A percentile compares a stretch with the other conserved stretches of the same genome.
phyloP scores from a whole-genome alignment of 2,113 vertebrate genomes.

The Hippolais icterina region DNA sequence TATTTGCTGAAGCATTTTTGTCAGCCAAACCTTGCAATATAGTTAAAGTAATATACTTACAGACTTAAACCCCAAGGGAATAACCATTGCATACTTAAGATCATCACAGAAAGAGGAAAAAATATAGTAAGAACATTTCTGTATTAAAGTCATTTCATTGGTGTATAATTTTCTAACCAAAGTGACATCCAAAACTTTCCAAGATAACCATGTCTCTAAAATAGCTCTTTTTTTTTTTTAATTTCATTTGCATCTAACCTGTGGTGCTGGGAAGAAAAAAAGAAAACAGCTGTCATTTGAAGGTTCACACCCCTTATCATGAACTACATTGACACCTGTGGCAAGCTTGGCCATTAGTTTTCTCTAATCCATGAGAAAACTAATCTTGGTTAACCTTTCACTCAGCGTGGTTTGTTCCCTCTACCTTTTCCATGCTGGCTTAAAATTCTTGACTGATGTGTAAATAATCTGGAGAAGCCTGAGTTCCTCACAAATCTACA shows the following conservation, averaged over 20 bases:
- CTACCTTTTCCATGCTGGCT: neutral
- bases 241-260: neutral
- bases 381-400: neutral
- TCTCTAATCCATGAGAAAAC: neutral
- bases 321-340: neutral
- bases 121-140: neutral
- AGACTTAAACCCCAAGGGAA: constrained; percentile 1
- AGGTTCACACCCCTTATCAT: neutral
- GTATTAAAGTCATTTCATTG: neutral
- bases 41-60: neutral
- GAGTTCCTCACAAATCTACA: neutral
- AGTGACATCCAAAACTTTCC: neutral
- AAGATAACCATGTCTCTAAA: neutral
- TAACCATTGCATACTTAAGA: neutral
- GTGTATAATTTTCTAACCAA: neutral
- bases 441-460: neutral
- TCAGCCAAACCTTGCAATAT: constrained; percentile 1
- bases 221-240: neutral
- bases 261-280: neutral
- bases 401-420: neutral
- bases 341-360: neutral
- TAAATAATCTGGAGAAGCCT: neutral
- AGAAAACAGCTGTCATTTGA: neutral
- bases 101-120: neutral
- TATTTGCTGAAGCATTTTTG: constrained; percentile 3